These are phyloP conservation scores for Alfaro cultratus DNA, from an alignment of 2,797 vertebrate species.

Conservation along the genomic window DNA sequence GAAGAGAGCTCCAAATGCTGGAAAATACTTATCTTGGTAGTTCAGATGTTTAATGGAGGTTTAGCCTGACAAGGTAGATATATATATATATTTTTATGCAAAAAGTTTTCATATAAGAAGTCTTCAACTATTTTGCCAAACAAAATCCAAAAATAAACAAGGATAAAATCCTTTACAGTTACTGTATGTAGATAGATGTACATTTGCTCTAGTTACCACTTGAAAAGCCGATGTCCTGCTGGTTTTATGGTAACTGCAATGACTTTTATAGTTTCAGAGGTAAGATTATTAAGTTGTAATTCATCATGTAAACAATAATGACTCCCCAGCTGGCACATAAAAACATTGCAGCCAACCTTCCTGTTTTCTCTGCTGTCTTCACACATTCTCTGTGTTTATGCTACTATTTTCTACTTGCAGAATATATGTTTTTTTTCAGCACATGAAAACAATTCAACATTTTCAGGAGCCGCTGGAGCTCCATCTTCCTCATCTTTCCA, in stretches of 20 bases:
- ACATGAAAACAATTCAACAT: slow-evolving; percentile 1
- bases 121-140: not conserved
- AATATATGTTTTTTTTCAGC: not conserved
- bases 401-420: not conserved
- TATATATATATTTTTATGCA: not conserved
- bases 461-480: not conserved
- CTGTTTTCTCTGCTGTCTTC: not conserved
- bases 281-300: not conserved
- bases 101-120: not conserved
- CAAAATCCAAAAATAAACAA: not conserved
- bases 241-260: not conserved
- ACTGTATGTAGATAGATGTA: not conserved
- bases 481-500: not conserved
- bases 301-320: not conserved
- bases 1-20: not conserved
- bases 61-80: not conserved
- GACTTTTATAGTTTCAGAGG: not conserved
- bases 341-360: not conserved
- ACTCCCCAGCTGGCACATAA: not conserved
- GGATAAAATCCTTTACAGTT: not conserved
- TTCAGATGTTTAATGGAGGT: not conserved
- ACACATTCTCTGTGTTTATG: not conserved
- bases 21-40: not conserved
- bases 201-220: not conserved
- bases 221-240: not conserved